phyloP scores from a whole-genome alignment of 37 sponge, comb jelly and placozoan species.

The Petrosia ficiformis region DNA sequence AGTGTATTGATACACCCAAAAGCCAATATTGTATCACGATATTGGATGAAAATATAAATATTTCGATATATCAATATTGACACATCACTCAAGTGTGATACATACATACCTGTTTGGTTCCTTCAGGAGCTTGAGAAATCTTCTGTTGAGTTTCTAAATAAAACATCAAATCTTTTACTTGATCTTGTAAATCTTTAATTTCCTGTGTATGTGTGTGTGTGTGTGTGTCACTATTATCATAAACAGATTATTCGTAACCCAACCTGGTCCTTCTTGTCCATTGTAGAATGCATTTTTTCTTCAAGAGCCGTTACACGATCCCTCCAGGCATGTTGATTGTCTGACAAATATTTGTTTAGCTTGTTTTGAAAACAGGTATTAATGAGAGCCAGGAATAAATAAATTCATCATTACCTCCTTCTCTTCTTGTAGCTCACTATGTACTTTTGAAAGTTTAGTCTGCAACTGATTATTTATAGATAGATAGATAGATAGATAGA shows the following conservation, averaged over 20 bases:
- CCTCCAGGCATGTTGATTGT: conserved; percentile 70
- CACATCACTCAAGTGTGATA: neutral
- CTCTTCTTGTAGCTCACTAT: conserved; percentile 68
- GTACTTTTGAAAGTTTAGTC: conserved; percentile 35
- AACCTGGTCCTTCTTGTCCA: conserved; percentile 56
- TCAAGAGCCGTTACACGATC: conserved; percentile 54
- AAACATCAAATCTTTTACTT: conserved; percentile 96
- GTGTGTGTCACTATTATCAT: neutral
- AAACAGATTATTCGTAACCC: neutral
- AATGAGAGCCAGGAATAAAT: neutral
- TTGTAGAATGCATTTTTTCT: conserved; percentile 43
- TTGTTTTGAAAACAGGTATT: conserved; percentile 4
- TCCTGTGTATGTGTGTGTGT: conserved; percentile 25
- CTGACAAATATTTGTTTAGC: conserved; percentile 85
- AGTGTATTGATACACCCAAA: too few relatives aligned
- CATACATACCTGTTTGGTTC: conserved; percentile 43
- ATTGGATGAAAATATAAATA: too few relatives aligned
- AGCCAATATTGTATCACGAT: too few relatives aligned
- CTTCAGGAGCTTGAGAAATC: conserved; percentile 54
- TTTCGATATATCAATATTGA: too few relatives aligned
- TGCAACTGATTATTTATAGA: too few relatives aligned
- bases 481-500: too few relatives aligned
- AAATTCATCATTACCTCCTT: conserved; percentile 59
- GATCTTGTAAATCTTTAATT: conserved; percentile 84
- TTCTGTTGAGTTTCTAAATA: conserved; percentile 90